Evolutionary conservation across 2,113 vertebrate genomes (phyloP), one percentile per base, ranked within the genome.

Genomic region (Silurus meridionalis): DNA sequence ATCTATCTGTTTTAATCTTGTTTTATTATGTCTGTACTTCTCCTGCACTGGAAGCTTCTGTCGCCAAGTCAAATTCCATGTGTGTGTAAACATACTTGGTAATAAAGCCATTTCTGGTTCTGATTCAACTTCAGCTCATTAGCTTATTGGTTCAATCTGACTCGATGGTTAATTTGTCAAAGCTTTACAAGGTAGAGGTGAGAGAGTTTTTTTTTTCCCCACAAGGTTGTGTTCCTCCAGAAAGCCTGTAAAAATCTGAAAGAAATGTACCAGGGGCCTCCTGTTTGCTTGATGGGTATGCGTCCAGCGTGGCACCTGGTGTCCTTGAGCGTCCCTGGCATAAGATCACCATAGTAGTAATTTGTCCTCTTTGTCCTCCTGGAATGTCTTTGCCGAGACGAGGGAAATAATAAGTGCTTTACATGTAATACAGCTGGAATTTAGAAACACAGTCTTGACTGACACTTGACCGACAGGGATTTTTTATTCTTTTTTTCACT

Each of bases 381-480:
- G 88, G 67, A 84, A 83, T 78, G 55, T 78, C 37, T 87, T 74
- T 52, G 6, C 10, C 15, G 72, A 83, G 66, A 80, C 88, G 50
- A 28, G 88, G 86, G 88, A 89, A 87, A 87, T 89, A 87, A 89
- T 85, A 74, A 80, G 57, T 21, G 23, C 28, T 46, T 71, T 53
- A 14, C 72, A 37, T 79, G 80, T 83, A 80, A 85, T 87, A 72
- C 79, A 85, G 19, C 55, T 72, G 57, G 37, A 86, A 60, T 86
- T 86, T 82, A 61, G 78, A 15, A 57, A 37, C 46, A 19, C 50
- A 8, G 50, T 14, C 79, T 55, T 85, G 74, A 85, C 3, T 85
- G 74, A 85, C n/a, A 14, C 17, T 8, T 72, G 78, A 81, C 9
- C 72, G 78, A 72, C 85, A 19, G 66, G 55, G 50, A 55, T 64